Conservation (phyloP, 2,888 invertebrate species). For the Xanthia icteritia region DNA sequence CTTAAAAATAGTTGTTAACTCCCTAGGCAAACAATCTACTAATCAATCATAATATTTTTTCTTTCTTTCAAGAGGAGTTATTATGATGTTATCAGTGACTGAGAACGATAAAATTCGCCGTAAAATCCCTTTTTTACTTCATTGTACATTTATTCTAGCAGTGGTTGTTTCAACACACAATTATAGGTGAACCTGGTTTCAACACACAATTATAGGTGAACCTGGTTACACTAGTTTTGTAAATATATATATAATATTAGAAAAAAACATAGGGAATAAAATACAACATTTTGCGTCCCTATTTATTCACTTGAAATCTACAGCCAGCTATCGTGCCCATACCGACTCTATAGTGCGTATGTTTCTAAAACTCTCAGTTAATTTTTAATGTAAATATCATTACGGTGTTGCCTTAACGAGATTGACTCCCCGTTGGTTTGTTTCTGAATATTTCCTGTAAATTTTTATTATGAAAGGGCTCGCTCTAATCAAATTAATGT, state of each 20-base stretch:
- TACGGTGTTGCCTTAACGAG: slow-evolving; percentile 81
- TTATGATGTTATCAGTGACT: neutral
- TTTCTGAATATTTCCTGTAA: slow-evolving; percentile 68
- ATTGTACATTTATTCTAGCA: neutral
- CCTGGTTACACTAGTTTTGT: no score
- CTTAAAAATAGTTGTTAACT: no score
- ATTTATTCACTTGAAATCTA: neutral
- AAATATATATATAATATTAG: no score
- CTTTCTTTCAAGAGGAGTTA: no score
- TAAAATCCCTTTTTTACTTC: neutral
- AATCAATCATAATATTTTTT: no score
- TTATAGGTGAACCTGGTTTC: neutral
- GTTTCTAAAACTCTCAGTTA: slow-evolving; percentile 69
- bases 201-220: no score
- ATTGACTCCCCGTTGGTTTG: slow-evolving; percentile 80
- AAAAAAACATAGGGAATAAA: neutral
- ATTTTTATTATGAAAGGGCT: slow-evolving; percentile 65
- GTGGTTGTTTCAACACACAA: neutral
- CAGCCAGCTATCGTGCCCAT: neutral
- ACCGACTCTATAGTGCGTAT: slow-evolving; percentile 55
- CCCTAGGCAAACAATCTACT: no score
- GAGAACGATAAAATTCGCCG: no score
- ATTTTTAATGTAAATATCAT: slow-evolving; percentile 86
- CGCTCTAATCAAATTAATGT: slow-evolving; percentile 56
- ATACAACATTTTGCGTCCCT: neutral